phyloP scores from a whole-genome alignment of 2,888 invertebrate species.

The Ametastegia equiseti region DNA sequence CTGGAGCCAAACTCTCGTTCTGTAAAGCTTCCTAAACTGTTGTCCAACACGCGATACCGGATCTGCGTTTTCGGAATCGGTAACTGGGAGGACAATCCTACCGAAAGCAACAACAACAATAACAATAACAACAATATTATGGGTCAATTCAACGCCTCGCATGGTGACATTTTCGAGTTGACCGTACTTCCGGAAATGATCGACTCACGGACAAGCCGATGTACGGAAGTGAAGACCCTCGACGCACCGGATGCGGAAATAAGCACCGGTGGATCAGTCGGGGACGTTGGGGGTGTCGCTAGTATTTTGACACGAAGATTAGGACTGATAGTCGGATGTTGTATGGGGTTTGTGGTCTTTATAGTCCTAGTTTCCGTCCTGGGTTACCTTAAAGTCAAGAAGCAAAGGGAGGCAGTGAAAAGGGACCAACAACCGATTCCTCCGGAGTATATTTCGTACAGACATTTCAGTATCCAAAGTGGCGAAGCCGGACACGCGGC shows the following conservation, averaged over 20 bases:
- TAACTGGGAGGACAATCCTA: slow-evolving; percentile 79
- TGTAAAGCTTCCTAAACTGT: slow-evolving; percentile 85
- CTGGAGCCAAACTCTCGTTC: slow-evolving; percentile 86
- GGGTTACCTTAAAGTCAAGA: slow-evolving; percentile 91
- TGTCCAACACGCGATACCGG: slow-evolving; percentile 88
- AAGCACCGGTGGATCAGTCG: slow-evolving; percentile 76
- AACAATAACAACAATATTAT: slow-evolving; percentile 67
- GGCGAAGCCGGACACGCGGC: slow-evolving; percentile 77
- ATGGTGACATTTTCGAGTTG: slow-evolving; percentile 77
- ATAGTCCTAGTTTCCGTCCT: slow-evolving; percentile 90
- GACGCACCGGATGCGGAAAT: slow-evolving; percentile 80
- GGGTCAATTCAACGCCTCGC: slow-evolving; percentile 65
- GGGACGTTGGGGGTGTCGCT: slow-evolving; percentile 78
- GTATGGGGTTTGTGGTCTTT: slow-evolving; percentile 91
- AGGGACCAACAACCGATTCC: slow-evolving; percentile 84
- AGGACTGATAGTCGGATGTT: slow-evolving; percentile 91
- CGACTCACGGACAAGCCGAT: slow-evolving; percentile 86
- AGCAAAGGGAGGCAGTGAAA: slow-evolving; percentile 87
- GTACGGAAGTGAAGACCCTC: slow-evolving; percentile 86
- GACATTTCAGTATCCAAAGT: slow-evolving; percentile 85
- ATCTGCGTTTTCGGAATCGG: slow-evolving; percentile 94
- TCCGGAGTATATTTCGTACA: slow-evolving; percentile 89
- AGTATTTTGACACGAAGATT: slow-evolving; percentile 89
- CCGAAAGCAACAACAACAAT: slow-evolving; percentile 71
- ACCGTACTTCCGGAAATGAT: slow-evolving; percentile 79